Evolutionary conservation across 1,140 invertebrate genomes (phyloP), one percentile per base, ranked within the genome.

Genomic region (Babylonia areolata): DNA sequence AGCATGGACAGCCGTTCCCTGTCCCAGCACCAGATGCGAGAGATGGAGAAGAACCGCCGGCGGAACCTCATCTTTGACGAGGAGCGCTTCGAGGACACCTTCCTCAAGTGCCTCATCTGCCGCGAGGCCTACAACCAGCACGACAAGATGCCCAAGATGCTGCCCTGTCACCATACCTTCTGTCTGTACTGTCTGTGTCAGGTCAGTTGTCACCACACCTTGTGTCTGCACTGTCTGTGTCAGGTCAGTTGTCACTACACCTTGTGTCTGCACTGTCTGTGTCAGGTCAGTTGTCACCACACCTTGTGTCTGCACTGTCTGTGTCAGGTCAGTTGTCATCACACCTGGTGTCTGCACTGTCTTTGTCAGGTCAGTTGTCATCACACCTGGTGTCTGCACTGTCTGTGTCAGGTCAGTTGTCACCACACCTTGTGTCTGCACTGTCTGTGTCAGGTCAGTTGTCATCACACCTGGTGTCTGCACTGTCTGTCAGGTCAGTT

Each of bases 171-270:
- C 81, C 93, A 94, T 81, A 92, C 93, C 1, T 94, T 93, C 89
- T 94, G 93, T 82, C 91, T 95, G 69, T 92, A 95, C 23, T 97
- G 96, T 89, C 94, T 97, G n/a, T 85, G 78, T 64, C 82, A 84
- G 82, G 82, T 84, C 12, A 77, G 75, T 0, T 40, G 75, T 2
- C n/a, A 23, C 6, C 6, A 69, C 17, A 17, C 46, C 46, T 17
- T 51, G 46, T 0, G 46, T 51, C 46, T 51, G 6, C 58, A 6
- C 23, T 69, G 58, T 69, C 58, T 69, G 0, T 69, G 58, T 69
- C 58, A 69, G 58, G 58, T 69, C 23, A 28, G 15, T 17, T 69
- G 58, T 69, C 0, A 31, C 23, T 69, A 69, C 28, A 69, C 23
- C 58, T 54, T 9, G 9, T 69, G 20, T 31, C 20, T 31, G 6